A percentile compares a stretch with the other conserved stretches of the same genome.
Evolutionary conservation across 2,113 vertebrate species (phyloP).

Genomic region (Ciconia stormi): DNA sequence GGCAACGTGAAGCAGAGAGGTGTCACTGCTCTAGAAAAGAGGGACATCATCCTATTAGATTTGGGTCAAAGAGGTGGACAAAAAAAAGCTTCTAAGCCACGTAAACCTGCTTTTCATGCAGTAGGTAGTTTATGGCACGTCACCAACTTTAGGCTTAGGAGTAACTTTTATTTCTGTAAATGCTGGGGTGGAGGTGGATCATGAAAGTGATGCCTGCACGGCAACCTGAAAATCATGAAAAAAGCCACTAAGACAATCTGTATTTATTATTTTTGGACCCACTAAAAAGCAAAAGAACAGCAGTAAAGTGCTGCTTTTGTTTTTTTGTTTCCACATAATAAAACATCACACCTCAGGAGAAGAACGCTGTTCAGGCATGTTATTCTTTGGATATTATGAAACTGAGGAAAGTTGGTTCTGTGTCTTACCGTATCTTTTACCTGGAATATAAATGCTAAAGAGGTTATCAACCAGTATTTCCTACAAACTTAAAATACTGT

Average conservation of each 20-base stretch:
- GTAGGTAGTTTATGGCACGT: neutral
- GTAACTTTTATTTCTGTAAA: neutral
- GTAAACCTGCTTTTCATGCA: neutral
- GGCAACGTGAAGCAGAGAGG: neutral
- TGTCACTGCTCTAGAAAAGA: neutral
- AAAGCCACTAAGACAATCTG: neutral
- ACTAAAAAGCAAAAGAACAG: neutral
- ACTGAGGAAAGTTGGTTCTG: neutral
- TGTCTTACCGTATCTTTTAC: neutral
- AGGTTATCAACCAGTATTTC: neutral
- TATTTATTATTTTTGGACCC: neutral
- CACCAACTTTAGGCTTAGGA: neutral
- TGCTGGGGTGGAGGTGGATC: neutral
- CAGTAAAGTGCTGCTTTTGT: neutral
- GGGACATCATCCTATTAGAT: neutral
- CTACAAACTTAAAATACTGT: neutral
- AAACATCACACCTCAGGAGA: neutral
- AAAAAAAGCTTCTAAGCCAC: neutral
- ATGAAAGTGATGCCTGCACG: neutral
- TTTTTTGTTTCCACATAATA: neutral
- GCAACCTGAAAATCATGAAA: neutral
- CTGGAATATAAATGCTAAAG: neutral
- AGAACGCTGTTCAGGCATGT: neutral
- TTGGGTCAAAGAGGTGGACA: neutral
- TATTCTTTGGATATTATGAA: neutral